phyloP scores from a whole-genome alignment of 2,113 vertebrate species.

The Engraulis encrasicolus region DNA sequence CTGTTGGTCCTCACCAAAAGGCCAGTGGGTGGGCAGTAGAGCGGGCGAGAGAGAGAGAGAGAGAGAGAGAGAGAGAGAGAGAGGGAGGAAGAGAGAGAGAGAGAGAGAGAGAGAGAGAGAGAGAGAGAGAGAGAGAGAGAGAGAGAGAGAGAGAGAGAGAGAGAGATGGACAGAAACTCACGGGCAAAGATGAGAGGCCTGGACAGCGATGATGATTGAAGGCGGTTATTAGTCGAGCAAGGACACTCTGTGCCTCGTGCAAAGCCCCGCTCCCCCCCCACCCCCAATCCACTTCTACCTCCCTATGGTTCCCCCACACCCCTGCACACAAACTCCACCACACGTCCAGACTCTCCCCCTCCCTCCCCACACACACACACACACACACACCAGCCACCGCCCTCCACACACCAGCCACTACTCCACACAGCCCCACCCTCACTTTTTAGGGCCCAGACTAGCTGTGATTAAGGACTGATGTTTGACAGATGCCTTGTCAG shows the following conservation, averaged over 20 bases:
- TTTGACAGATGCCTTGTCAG: slow-evolving; percentile 57
- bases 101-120: slow-evolving; percentile 29
- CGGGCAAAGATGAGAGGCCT: slow-evolving; percentile 51
- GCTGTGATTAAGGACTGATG: slow-evolving; percentile 65
- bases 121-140: slow-evolving; percentile 34
- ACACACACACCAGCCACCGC: too few relatives aligned
- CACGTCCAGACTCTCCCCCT: too few relatives aligned
- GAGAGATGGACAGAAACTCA: slow-evolving; percentile 40
- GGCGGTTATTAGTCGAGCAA: slow-evolving; percentile 68
- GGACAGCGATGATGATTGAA: slow-evolving; percentile 70
- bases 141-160: slow-evolving; percentile 31
- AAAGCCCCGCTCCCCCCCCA: neutral
- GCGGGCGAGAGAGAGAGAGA: slow-evolving; percentile 30
- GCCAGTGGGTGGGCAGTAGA: slow-evolving; percentile 43
- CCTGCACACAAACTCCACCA: too few relatives aligned
- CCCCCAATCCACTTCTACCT: neutral
- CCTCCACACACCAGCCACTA: too few relatives aligned
- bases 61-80: slow-evolving; percentile 38
- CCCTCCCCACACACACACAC: too few relatives aligned
- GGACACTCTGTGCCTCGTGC: slow-evolving; percentile 58
- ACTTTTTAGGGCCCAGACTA: slow-evolving; percentile 53
- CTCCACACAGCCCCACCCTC: neutral
- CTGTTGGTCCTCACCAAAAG: slow-evolving; percentile 53
- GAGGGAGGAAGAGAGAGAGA: slow-evolving; percentile 38
- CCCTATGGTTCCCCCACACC: too few relatives aligned